Base-by-base conservation (phyloP, 2,888 invertebrate species). In the Heliconius cydno region DNA sequence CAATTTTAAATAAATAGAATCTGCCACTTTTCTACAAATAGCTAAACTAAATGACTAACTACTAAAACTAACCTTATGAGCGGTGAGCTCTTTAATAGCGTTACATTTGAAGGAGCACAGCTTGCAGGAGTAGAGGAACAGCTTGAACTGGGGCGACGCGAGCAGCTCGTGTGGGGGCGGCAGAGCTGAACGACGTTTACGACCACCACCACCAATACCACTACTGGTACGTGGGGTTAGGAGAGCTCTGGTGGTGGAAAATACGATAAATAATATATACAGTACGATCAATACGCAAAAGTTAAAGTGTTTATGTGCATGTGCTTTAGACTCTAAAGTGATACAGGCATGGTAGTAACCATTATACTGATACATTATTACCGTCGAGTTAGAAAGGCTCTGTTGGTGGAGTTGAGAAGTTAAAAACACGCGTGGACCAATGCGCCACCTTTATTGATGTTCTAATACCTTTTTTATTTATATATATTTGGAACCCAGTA, bases 101-200 rank as follows among this genome's bases (percentile, higher is more conserved):
- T 95, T 95, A 76, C 95, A 95, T 46, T 94, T 94, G 83, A 91
- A 95, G 70, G 76, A 85, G 87, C 95, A 95, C 63, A 89, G 80
- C 84, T 95, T 95, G 85, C 95, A 95, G 5, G 90, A 90, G 84
- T 95, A 95, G 7, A 95, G 88, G 85, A 91, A 95, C 80, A 94
- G 88, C 83, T 93, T 94, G 90, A 95, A 95, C 85, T 90, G 90
- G 1, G 95, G 94, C 0, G 92, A 92, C 0, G 92, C 83, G 0
- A 94, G 86, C 80, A 94, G 85, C 84, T 94, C 94, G 86, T 91
- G 90, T 0, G 93, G 90, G 0, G 92, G 88, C 0, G 94, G 94
- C 6, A 92, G 84, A 63, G 88, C 89, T 1, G 88, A 86, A 77
- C 88, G 89, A 0, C 92, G 89, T 52, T 90, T 88, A 7, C 90